Conservation (phyloP, 2,113 vertebrate genomes). For the Phalacrocorax carbo region DNA sequence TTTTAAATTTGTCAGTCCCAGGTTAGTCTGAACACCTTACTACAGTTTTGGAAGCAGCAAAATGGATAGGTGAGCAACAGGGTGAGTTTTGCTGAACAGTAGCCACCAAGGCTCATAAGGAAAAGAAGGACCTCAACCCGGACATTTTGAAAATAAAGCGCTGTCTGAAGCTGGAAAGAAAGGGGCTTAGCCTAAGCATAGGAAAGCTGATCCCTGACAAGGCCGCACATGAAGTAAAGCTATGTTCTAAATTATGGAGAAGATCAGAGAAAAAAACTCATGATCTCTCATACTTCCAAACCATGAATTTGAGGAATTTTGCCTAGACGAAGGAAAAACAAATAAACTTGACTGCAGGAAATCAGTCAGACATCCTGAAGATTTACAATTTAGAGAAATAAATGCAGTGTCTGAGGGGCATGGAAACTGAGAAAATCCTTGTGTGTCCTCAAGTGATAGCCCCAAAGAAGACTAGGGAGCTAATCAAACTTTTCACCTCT, state of each 20-base stretch:
- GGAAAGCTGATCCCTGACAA: neutral
- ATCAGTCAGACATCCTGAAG: neutral
- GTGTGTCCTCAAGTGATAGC: neutral
- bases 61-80: neutral
- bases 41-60: neutral
- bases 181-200: neutral
- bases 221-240: neutral
- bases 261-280: neutral
- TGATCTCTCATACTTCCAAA: neutral
- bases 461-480: neutral
- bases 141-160: neutral
- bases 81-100: neutral
- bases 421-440: neutral
- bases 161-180: neutral
- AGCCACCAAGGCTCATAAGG: neutral
- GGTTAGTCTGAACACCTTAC: neutral
- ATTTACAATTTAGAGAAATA: neutral
- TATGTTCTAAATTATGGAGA: neutral
- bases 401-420: neutral
- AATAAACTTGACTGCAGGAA: neutral
- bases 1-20: neutral
- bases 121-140: neutral
- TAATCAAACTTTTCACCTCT: neutral
- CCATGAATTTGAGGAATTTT: neutral
- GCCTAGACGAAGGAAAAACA: neutral